phyloP scores from a whole-genome alignment of 2,888 invertebrate species.

The Drosophila setosimentum region DNA sequence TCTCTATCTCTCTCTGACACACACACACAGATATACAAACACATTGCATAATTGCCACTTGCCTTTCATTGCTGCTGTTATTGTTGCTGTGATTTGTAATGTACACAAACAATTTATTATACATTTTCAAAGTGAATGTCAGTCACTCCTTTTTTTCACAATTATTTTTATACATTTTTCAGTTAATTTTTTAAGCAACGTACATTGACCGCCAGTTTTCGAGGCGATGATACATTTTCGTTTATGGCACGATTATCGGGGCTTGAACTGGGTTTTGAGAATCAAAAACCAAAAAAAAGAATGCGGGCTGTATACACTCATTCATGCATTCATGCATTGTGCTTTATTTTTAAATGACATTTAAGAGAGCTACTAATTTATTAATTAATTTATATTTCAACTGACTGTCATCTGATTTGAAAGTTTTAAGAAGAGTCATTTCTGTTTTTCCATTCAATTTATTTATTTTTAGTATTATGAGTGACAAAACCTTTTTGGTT shows the following conservation, averaged over 20 bases:
- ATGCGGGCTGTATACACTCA: slow-evolving; percentile 26
- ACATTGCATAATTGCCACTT: slow-evolving; percentile 57
- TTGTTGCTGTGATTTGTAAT: slow-evolving; percentile 44
- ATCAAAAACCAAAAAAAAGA: slow-evolving; percentile 26
- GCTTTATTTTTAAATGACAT: slow-evolving; percentile 36
- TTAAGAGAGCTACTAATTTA: background rate
- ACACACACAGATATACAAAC: slow-evolving; percentile 11
- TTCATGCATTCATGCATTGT: slow-evolving; percentile 4
- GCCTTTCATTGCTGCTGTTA: slow-evolving; percentile 20
- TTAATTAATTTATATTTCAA: background rate
- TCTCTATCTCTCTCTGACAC: slow-evolving; percentile 1
- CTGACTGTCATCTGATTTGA: background rate
- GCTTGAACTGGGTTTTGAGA: slow-evolving; percentile 36
- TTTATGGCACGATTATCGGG: slow-evolving; percentile 35
- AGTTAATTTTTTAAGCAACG: slow-evolving; percentile 45
- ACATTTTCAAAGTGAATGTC: slow-evolving; percentile 66
- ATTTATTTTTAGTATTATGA: background rate
- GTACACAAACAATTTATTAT: slow-evolving; percentile 40
- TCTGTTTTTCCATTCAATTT: background rate
- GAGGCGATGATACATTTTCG: slow-evolving; percentile 61
- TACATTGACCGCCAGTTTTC: slow-evolving; percentile 62
- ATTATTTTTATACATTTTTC: slow-evolving; percentile 12
- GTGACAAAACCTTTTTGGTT: background rate
- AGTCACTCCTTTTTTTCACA: slow-evolving; percentile 34
- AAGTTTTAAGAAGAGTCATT: background rate